A percentile compares a stretch with the other conserved stretches of the same genome.
phyloP scores from a whole-genome alignment of 1,140 invertebrate species.

The Rhyacophila brunnea region DNA sequence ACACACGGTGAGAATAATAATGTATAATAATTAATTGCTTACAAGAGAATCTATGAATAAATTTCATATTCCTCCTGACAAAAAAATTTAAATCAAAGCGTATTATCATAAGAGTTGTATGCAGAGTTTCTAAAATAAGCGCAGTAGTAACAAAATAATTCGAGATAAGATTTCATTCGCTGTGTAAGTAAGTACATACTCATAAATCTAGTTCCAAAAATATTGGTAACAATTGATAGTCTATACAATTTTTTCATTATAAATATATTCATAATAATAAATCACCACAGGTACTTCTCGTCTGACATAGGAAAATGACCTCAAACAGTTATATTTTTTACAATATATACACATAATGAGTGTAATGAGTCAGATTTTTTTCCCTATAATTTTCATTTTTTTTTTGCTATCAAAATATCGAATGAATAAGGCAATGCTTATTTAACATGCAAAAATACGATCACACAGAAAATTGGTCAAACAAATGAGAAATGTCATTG shows the following conservation, averaged over 20 bases:
- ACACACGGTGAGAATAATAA: no score
- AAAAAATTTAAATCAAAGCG: no score
- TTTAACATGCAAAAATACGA: no score
- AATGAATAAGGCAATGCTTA: neutral
- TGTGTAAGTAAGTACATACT: neutral
- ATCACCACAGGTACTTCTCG: slow-evolving; percentile 2
- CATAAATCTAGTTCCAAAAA: slow-evolving; percentile 5
- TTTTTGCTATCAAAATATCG: neutral
- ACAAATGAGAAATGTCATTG: no score
- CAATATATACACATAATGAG: neutral
- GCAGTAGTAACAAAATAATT: neutral
- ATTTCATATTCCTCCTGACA: no score
- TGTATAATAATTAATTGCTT: no score
- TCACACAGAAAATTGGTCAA: no score
- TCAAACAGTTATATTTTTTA: neutral
- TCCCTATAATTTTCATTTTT: neutral
- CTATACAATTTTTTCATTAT: neutral
- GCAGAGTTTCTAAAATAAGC: no score
- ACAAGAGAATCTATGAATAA: no score
- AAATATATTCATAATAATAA: slow-evolving; percentile 4
- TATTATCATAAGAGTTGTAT: no score
- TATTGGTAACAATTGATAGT: slow-evolving; percentile 2
- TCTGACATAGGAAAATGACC: neutral
- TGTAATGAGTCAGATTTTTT: neutral
- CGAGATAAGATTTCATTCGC: neutral